Base-by-base conservation (phyloP, 2,797 vertebrate genomes). In the Poecile montanus region DNA sequence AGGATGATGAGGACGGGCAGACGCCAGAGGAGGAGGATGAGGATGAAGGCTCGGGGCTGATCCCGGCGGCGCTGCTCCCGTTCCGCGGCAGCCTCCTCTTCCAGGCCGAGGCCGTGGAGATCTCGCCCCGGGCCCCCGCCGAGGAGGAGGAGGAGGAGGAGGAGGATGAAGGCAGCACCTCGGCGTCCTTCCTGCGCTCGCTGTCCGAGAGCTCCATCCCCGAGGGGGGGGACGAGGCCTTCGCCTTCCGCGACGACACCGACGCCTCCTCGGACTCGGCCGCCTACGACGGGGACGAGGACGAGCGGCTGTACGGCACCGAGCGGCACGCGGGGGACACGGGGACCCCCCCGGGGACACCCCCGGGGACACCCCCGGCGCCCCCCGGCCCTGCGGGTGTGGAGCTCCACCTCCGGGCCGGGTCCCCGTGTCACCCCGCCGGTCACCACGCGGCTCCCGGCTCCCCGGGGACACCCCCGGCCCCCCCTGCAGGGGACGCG, bases 151-250 rank as follows among this genome's bases (percentile, higher is more conserved):
- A 90, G 1, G 97, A 90, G 1, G 36, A 36, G 36, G 93, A 75
- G 0, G 93, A 94, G 0, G 91, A 93, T 6, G 98, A 99, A 0
- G 98, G 99, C 83, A 99, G 99, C 94, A 98, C 98, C 12, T 99
- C 99, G 0, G 98, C 98, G 32, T 99, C 99, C 32, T 99, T 99
- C 96, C 98, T 99, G 85, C 99, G 98, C 96, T 99, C 99, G 1
- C 98, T 99, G 89, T 99, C 99, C 0, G 99, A 99, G 94, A 99
- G 98, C 63, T 99, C 99, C 68, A 99, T 99, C 93, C 98, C 99
- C 1, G 99, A 99, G 93, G 99, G 99, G 2, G 95, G 99, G 93
- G 99, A 99, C 2, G 99, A 99, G 86, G 98, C 99, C 54, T 99
- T 99, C 11, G 99, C 99, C 95, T 99, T 98, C 97, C 98, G 97